Evolutionary conservation across 2,888 invertebrate genomes (phyloP).

Genomic region (Andrena fulva): DNA sequence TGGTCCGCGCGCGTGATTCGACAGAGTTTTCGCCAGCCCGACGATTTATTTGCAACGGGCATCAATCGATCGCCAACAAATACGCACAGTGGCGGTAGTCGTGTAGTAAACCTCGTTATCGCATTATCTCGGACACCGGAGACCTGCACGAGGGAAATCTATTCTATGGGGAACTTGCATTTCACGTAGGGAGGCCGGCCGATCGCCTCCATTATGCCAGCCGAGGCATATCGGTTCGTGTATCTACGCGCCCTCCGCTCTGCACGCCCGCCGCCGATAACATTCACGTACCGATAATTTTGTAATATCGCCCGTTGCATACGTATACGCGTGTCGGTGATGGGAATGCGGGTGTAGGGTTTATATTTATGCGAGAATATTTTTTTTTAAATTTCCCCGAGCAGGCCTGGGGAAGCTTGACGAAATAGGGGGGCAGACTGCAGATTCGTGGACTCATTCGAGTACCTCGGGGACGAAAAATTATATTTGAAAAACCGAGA

Average conservation of each 20-base stretch:
- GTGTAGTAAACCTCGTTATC: constrained; percentile 77
- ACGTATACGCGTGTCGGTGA: constrained; percentile 1
- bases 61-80: constrained; percentile 67
- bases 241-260: constrained; percentile 77
- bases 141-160: constrained; percentile 70
- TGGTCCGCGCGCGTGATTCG: not conserved
- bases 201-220: constrained; percentile 72
- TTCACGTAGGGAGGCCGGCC: constrained; percentile 74
- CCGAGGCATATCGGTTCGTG: constrained; percentile 72
- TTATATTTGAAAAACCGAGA: no score
- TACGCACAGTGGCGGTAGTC: constrained; percentile 69
- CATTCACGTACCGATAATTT: constrained; percentile 81
- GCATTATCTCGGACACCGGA: constrained; percentile 78
- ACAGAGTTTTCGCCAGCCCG: constrained; percentile 52
- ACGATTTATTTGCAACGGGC: constrained; percentile 62
- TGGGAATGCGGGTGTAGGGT: not conserved
- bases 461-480: no score
- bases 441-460: no score
- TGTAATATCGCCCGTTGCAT: constrained; percentile 74
- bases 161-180: constrained; percentile 78
- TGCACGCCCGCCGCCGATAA: constrained; percentile 78
- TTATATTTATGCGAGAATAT: not conserved
- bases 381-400: no score
- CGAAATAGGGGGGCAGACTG: no score
- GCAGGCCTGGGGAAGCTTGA: no score